Base-by-base conservation (phyloP, 2,113 vertebrate genomes). In the Morphnarchus princeps region DNA sequence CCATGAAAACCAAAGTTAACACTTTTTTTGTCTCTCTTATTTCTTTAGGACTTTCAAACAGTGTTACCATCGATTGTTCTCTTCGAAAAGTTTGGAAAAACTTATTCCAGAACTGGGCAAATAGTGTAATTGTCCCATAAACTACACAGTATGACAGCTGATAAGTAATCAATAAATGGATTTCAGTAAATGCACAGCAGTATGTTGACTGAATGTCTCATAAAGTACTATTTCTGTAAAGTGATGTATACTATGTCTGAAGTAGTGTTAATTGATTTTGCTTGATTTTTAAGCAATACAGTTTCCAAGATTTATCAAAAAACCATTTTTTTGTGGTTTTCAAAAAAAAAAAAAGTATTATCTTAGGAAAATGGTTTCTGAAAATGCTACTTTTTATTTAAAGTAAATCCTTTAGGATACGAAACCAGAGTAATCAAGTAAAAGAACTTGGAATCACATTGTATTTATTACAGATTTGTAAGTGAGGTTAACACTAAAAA, bases 1-100 rank as follows among this genome's bases (percentile, higher is more conserved):
- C 3, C 13, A 38, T 22, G 40, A 57, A 77, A 92, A 10, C 40
- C 34, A 66, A 92, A 85, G 18, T 43, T 86, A 77, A 88, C 1
- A 6, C 13, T 28, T 85, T 76, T 95, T 84, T 83, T 95, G 29
- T 97, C 71, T 97, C 31, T 95, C 6, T 92, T 61, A 86, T 95
- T 97, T 72, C 65, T 97, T 87, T 97, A 99, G 99, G 97, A 98
- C 71, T 99, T 99, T 93, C 97, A 98, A 95, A 98, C 98, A 7
- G 89, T 98, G 42, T 97, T 98, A 50, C 96, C 98, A 74, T 96
- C 98, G 1, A 98, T 98, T 93, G 88, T 93, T n/a, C 95, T 99
- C 84, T 99, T 99, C 12, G 98, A 98, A 45, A 98, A 98, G 80
- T 98, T 98, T 95, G 98, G 98, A 91, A 98, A 97, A 95, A 90